Evolutionary conservation across 2,888 invertebrate species (phyloP).

Genomic region (Acanthosepion pharaonis): DNA sequence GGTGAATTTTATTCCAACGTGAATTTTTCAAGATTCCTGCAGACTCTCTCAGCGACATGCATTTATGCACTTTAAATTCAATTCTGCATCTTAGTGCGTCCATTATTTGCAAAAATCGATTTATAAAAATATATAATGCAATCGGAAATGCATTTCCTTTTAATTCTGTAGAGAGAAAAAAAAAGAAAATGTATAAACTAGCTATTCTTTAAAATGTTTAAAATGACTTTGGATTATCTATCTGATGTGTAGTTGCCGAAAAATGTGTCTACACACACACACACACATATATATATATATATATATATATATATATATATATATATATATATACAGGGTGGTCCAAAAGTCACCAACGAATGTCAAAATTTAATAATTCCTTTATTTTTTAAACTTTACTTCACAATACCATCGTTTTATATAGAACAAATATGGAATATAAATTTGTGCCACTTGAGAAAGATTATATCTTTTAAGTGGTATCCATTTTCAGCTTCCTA

Average conservation of each 20-base stretch:
- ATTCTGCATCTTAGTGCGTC: not conserved
- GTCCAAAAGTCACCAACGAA: too few relatives aligned
- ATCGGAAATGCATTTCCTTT: slow-evolving; percentile 1
- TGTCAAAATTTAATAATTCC: too few relatives aligned
- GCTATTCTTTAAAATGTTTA: not conserved
- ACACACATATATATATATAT: not conserved
- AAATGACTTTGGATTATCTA: not conserved
- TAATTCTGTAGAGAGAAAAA: not conserved
- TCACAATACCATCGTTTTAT: too few relatives aligned
- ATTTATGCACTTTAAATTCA: not conserved
- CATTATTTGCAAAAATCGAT: not conserved
- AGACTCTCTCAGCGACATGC: not conserved
- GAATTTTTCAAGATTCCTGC: not conserved
- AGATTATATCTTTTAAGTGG: too few relatives aligned
- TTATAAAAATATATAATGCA: not conserved
- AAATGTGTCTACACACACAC: not conserved
- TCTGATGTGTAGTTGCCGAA: not conserved
- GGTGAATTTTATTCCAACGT: not conserved
- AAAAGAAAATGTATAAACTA: not conserved
- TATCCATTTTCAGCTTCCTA: too few relatives aligned
- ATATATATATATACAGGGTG: too few relatives aligned
- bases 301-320: not conserved
- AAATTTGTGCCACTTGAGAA: too few relatives aligned
- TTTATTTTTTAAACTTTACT: too few relatives aligned
- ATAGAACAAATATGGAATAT: too few relatives aligned